Base-by-base conservation (phyloP, 2,888 invertebrate species). In the Steinernema scapterisci region DNA sequence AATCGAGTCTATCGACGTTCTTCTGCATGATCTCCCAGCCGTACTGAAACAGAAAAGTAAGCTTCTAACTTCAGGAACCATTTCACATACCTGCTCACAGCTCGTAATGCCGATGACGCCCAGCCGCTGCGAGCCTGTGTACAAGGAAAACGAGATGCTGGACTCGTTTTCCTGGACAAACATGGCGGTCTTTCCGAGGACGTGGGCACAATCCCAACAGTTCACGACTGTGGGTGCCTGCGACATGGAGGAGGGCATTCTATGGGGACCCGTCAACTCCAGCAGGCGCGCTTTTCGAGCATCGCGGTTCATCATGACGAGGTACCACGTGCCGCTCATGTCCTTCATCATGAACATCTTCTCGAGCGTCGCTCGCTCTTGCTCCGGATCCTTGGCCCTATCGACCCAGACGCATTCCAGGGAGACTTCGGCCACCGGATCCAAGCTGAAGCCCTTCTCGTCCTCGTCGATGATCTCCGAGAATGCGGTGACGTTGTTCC, bases 361-460 rank as follows among this genome's bases (percentile, higher is more conserved):
- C 63, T 63, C 63, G 3, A 27, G 63, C 38, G 16, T 9, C 27
- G 16, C 3, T 6, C 25, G 1, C 13, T 63, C 63, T 31, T 19
- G 63, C 1, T 25, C 3, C 11, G 7, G 31, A 2, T 63, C 9
- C 16, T 25, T 25, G 13, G 13, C 27, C 13, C 25, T 5, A 3
- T 63, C 63, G 27, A 63, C 31, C 63, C 63, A 63, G 38, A 63
- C 27, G 25, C 25, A 25, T 25, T 63, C 63, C 1, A 63, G 63
- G 19, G 13, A 31, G 25, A 63, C 63, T 38, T 63, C 38, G 5
- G 31, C 63, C 31, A 63, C 25, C 1, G 27, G 63, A 3, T 63
- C 63, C 9, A 63, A 31, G 2, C 27, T 27, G 16, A 63, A 31
- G 27, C 31, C 38, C 63, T 27, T 16, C 11, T 63, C 63, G 13